Base-by-base conservation (phyloP, 2,113 vertebrate species). In the Phrynosoma blainvillii region DNA sequence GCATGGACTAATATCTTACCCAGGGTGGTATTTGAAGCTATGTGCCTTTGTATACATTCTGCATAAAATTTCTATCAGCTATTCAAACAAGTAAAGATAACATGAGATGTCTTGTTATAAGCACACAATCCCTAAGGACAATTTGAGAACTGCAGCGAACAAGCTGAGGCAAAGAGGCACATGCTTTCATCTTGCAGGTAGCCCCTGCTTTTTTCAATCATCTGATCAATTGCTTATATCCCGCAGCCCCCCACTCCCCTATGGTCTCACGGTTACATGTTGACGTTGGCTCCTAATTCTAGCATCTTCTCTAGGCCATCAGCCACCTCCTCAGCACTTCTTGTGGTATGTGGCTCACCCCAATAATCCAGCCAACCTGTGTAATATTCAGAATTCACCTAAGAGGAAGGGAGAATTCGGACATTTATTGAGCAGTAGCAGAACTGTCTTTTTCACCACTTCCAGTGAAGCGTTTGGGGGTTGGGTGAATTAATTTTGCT, bases 301-400 rank as follows among this genome's bases (percentile, higher is more conserved):
- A 99, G 97, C 96, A 99, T 98, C 47, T 97, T 95, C 90, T 94
- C 94, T 68, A 99, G 96, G 66, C 96, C 95, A 87, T 0, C 92
- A 93, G 97, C 97, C 92, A 99, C 97, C 86, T 73, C 92, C 0
- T 70, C 81, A 0, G 93, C 32, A 4, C 97, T 94, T 86, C 95
- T 96, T 42, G 91, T 94, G 14, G 98, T 96, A 0, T 99, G 98
- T 0, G 93, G 95, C 81, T 97, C 97, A 7, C 98, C 98, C 99
- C 99, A 99, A 96, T 99, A 98, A 94, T 99, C 99, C 97, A 99
- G 94, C 98, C 99, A 99, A 68, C 99, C 99, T 0, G 98, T 98
- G 93, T 99, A 99, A 95, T 98, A 99, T 95, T 99, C 99, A 0
- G 99, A 99, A 95, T 99, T 99, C 82, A 99, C 98, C 99, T 99